Evolutionary conservation across 2,888 invertebrate species (phyloP), one percentile per base, ranked within the genome.

Genomic region (Stramonita haemastoma): DNA sequence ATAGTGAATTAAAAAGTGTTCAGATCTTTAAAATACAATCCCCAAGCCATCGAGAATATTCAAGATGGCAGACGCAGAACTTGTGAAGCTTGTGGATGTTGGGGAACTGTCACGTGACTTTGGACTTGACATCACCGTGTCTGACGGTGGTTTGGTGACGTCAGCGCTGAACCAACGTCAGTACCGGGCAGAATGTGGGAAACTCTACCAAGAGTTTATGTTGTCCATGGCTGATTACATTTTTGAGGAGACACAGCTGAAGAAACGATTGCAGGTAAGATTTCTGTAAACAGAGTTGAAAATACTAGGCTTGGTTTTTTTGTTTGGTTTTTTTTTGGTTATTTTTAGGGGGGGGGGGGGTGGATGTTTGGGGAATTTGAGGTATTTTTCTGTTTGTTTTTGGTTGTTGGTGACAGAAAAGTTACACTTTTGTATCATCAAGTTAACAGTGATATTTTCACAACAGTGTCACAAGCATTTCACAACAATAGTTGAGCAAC

Each of bases 51-150:
- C 29, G 73, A 2, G 11, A n/a, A 32, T 22, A 34, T 79, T 15
- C 81, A 46, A 77, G n/a, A 46, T 79, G 86, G 70, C 36, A 15
- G 87, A 85, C 0, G 85, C 88, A 17, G 89, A 87, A 26, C 86
- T 84, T 8, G 85, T 87, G 46, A 90, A 90, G 15, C 66, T 70
- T 26, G 89, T 90, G 56, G 90, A 90, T 15, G 89, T 91, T 1
- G 89, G 90, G 73, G 92, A 92, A 36, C 90, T 93, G 85, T 93
- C 94, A 66, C 90, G 93, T 36, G 92, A 93, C 77, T 93, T 93
- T 89, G 94, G 94, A 17, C 92, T 93, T 83, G 94, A 94, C 90
- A 93, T 94, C 83, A 93, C 93, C 0, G 93, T 93, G 92, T 92
- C 93, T 13, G 93, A 93, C 29, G 92, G 93, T 1, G 93, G 91